Conservation (phyloP, 2,797 vertebrate species). For the Danio aesculapii region DNA sequence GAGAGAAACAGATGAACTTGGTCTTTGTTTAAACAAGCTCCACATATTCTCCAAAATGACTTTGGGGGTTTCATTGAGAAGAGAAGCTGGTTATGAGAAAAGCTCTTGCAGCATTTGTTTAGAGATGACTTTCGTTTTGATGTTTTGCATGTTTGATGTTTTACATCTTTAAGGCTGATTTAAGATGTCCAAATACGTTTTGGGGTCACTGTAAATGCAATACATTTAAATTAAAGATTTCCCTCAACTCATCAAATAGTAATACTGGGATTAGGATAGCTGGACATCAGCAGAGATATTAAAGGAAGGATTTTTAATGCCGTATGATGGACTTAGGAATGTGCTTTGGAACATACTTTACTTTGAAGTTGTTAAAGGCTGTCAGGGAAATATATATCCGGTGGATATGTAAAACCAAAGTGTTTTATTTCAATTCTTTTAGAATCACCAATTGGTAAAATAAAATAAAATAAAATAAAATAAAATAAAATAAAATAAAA, state of each 20-base stretch:
- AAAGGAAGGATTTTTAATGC: slow-evolving; percentile 33
- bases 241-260: slow-evolving; percentile 23
- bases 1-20: neutral
- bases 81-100: neutral
- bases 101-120: neutral
- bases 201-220: neutral
- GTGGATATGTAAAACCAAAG: neutral
- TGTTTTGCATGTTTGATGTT: neutral
- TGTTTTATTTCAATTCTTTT: neutral
- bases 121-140: neutral
- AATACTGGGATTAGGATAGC: slow-evolving; percentile 38
- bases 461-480: neutral
- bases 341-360: slow-evolving; percentile 14
- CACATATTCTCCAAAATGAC: slow-evolving; percentile 6
- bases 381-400: neutral
- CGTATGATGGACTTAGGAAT: slow-evolving; percentile 9
- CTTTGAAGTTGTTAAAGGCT: slow-evolving; percentile 33
- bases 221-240: slow-evolving; percentile 22
- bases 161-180: neutral
- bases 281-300: slow-evolving; percentile 40
- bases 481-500: too few species aligned
- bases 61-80: neutral
- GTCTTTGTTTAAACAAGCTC: neutral
- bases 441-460: neutral
- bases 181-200: neutral